Percentiles rank a stretch among this genome's conserved stretches.
Evolutionary conservation across 1,140 invertebrate genomes (phyloP).

Genomic region (Cataglyphis hispanica): DNA sequence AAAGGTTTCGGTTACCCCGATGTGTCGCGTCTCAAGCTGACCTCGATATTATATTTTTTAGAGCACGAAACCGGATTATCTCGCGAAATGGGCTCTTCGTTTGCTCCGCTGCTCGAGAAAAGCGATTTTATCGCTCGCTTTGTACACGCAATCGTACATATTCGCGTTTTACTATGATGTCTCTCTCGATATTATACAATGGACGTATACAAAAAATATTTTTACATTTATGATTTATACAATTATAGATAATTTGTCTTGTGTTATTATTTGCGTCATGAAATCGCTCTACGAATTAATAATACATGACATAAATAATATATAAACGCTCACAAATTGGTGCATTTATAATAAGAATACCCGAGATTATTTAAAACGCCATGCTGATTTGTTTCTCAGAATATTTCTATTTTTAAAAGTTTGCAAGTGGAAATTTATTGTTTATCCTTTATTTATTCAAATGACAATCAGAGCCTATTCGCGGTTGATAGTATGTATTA

Average conservation of each 20-base stretch:
- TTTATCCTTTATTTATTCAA: background rate
- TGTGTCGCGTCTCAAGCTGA: slow-evolving; percentile 30
- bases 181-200: slow-evolving; percentile 35
- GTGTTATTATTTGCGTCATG: background rate
- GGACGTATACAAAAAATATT: background rate
- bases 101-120: slow-evolving; percentile 38
- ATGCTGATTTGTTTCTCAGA: background rate
- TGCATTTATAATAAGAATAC: background rate
- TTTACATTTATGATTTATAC: background rate
- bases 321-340: background rate
- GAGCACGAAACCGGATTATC: slow-evolving; percentile 68
- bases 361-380: background rate
- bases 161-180: slow-evolving; percentile 25
- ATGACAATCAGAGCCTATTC: too few species aligned
- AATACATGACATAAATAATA: background rate
- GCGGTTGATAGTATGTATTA: too few species aligned
- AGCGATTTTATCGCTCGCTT: slow-evolving; percentile 28
- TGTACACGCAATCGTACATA: slow-evolving; percentile 30
- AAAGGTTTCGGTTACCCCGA: slow-evolving; percentile 29
- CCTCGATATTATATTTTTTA: slow-evolving; percentile 59
- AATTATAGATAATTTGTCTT: background rate
- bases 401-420: background rate
- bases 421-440: background rate
- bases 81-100: slow-evolving; percentile 43
- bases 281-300: slow-evolving; percentile 10